Base-by-base conservation (phyloP, 1,140 invertebrate species). In the Eufriesea mexicana region DNA sequence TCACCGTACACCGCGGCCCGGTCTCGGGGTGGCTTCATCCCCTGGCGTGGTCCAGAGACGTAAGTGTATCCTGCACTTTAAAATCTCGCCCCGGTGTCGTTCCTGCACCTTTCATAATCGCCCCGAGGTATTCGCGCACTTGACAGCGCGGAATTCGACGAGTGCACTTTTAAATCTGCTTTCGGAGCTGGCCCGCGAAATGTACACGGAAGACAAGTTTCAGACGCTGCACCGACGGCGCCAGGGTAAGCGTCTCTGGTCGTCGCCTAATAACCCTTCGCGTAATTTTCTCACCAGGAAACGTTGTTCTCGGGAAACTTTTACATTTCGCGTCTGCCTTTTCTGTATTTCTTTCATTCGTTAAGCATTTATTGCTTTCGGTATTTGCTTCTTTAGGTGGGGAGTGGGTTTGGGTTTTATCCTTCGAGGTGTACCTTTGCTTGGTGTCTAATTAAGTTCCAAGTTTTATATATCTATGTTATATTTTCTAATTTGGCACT, bases 1-100 rank as follows among this genome's bases (percentile, higher is more conserved):
- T 86, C 84, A 85, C 77, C 78, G 72, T 78, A 82, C 79, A 83
- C 71, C 84, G 75, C 84, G 87, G 73, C 85, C 68, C 20, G 0
- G 49, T 28, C 25, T 72, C 79, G 16, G 23, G 20, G 68, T 59
- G 35, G 54, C 54, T 75, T 72, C 72, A 77, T 82, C 86, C 54
- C 61, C 57, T n/a, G 66, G 67, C 82, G 28, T n/a, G n/a, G 86
- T 89, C 85, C 86, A 84, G 83, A 76, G 73, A 79, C 72, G 75
- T 82, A 89, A 90, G 88, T 90, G 88, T 88, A 89, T 89, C 68
- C 82, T 74, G 84, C 81, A 79, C 84, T 90, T 80, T 71, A 79
- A 84, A 86, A 84, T 79, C 76, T 83, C 72, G 70, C 66, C 42
- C 59, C 28, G 9, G 64, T 51, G 25, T 16, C 84, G 70, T 81